Base-by-base conservation (phyloP, 1,140 invertebrate genomes). In the Megalopta genalis region DNA sequence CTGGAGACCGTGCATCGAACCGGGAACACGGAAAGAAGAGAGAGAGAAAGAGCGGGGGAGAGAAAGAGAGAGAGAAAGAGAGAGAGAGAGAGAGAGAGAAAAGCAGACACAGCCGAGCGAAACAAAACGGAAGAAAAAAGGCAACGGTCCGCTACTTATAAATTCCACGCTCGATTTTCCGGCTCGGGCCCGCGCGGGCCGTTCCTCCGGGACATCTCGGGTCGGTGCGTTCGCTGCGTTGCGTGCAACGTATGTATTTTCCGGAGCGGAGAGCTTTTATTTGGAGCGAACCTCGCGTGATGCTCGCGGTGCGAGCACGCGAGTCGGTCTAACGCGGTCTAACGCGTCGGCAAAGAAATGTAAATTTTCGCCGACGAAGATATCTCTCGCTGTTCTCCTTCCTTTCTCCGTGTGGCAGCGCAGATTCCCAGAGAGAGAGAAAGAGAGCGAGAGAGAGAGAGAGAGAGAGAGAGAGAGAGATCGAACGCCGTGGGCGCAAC, bases 151-250 rank as follows among this genome's bases (percentile, higher is more conserved):
- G 57, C 59, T 25, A 32, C 59, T 77, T 77, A 78, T 72, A 78
- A 78, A 78, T 78, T 78, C 49, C 68, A 72, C 37, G 76, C 12
- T 72, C 46, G 76, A 78, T 78, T 78, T 78, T 78, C 76, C 76
- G 59, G n/a, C 32, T 23, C 12, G 60, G 42, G 32, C 49, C 12
- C 39, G 18, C 9, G 27, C 7, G 16, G 49, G 18, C 49, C 57
- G 42, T 77, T 42, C 59, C 59, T 16, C 9, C 42, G 5, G 66
- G 68, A 69, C 42, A 18, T n/a, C 21, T 52, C 39, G 21, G 46
- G 46, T 49, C 46, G 39, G 46, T 63, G 46, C 75, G 75, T 63
- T n/a, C 32, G 12, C 32, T 4, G 32, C 32, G 68, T 78, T 78
- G 68, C 76, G 68, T 57, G 68, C 69, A 57, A 64, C 68, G 7